These are phyloP conservation scores for Anneissia japonica DNA, from an alignment of 35 echinoderm and acorn worm genomes.

Conservation along the genomic window DNA sequence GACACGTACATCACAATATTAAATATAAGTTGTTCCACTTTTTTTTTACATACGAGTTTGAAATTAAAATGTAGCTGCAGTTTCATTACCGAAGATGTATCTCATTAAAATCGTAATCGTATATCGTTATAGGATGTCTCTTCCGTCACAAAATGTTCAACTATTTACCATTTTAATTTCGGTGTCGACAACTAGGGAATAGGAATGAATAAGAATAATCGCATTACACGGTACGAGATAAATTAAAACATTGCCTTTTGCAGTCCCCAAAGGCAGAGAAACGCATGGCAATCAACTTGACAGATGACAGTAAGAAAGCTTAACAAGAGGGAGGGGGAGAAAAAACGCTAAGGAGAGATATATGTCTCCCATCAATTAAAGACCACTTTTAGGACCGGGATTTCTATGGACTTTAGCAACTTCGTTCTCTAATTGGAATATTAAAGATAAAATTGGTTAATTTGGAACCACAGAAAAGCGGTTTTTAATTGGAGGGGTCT, in stretches of 20 bases:
- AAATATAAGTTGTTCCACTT: not conserved
- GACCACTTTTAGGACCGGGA: too few species aligned
- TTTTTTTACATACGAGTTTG: not conserved
- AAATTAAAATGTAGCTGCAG: not conserved
- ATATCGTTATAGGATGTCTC: not conserved
- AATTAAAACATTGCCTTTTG: not conserved
- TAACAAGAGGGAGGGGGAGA: too few species aligned
- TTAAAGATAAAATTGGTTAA: too few species aligned
- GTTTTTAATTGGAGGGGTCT: too few species aligned
- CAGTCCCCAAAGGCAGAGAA: not conserved
- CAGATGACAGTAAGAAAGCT: not conserved
- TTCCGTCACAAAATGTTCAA: not conserved
- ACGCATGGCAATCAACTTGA: not conserved
- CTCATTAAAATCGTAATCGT: not conserved
- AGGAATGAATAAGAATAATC: not conserved
- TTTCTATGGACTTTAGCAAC: too few species aligned
- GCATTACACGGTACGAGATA: not conserved
- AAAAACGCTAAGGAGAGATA: not conserved
- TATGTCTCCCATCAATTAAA: too few species aligned
- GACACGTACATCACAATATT: not conserved
- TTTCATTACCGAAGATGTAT: not conserved
- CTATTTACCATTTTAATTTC: constrained; percentile 2
- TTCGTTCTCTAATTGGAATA: too few species aligned
- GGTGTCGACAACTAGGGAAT: not conserved
- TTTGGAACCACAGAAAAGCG: too few species aligned